Base-by-base conservation (phyloP, 2,113 vertebrate species). In the Plecotus auritus region DNA sequence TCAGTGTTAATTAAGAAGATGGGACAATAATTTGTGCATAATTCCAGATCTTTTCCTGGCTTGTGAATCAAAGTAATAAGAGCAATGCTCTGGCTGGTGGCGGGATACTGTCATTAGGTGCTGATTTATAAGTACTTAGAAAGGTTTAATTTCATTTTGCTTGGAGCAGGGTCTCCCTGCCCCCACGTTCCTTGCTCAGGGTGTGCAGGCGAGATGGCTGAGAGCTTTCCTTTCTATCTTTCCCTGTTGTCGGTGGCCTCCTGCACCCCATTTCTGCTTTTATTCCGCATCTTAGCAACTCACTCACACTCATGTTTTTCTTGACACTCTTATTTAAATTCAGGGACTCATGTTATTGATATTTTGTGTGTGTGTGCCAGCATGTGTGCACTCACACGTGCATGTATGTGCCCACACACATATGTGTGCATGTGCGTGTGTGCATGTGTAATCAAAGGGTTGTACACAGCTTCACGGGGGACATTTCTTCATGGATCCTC, bases 1-100 rank as follows among this genome's bases (percentile, higher is more conserved):
- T 98, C 97, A 97, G 97, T 47, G 97, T 98, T 98, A 97, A 98
- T 97, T 97, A 98, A 97, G 97, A 96, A 97, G 97, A 97, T 97
- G 97, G 97, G 97, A 97, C 97, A 97, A 97, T 97, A 97, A 97
- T 97, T 97, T 97, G 96, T 96, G 97, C 97, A 96, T 97, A 97
- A 97, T 97, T 97, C 95, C 59, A 61, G 97, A 96, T 97, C 97
- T 97, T 97, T 97, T 95, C 97, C 96, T 96, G 97, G 97, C 97
- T 97, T 97, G 97, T 97, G 97, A 97, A 97, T 97, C 97, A 97
- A 94, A 97, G 97, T 95, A 96, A 97, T 97, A 97, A 97, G 96
- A 96, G 97, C 97, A 30, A 61, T 54, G 96, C 95, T 95, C 92
- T 56, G 97, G 96, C 97, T 97, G 97, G 96, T 93, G 97, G 95